Evolutionary conservation across 2,113 vertebrate genomes (phyloP), one percentile per base, ranked within the genome.

Genomic region (Rostratula benghalensis): DNA sequence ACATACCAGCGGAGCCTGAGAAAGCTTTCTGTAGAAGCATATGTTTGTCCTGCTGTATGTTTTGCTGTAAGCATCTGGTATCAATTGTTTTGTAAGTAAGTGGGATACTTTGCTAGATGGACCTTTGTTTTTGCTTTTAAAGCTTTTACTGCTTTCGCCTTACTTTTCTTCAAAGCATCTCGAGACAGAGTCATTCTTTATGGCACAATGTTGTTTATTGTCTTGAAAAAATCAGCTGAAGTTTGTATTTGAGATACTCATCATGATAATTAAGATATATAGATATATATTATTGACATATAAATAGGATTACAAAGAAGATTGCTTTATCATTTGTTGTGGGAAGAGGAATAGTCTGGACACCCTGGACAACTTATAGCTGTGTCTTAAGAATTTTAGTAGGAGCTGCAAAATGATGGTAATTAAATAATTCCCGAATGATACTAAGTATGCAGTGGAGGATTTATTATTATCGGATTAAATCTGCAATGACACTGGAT

Each of bases 31-130:
- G 51, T 51, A 56, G 60, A 89, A 54, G 12, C 39, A 6, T 77
- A 31, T 37, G 31, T 79, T 93, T 78, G 68, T 87, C 61, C 35
- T 91, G 43, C 22, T 82, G 7, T 46, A 37, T 19, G 18, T 86
- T 96, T 90, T 94, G 3, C 67, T 28, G 13, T 57, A 90, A 76
- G 24, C 31, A 94, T 91, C 43, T 90, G 68, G 43, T 89, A 90
- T 60, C 48, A 56, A 46, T 89, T 94, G 68, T 64, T 10, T 75
- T 94, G n/a, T 82, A 90, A 87, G n/a, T 82, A 90, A 84, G 68
- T 43, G 24, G 21, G 7, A 37, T 91, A 33, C 28, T 94, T 87
- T 74, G 33, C 33, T 92, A 76, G 59, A 61, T 46, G 41, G 37
- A 83, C 15, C 15, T 88, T 88, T 74, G 54, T 6, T 80, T 17